Evolutionary conservation across 2,113 vertebrate genomes (phyloP).

Genomic region (Odocoileus virginianus): DNA sequence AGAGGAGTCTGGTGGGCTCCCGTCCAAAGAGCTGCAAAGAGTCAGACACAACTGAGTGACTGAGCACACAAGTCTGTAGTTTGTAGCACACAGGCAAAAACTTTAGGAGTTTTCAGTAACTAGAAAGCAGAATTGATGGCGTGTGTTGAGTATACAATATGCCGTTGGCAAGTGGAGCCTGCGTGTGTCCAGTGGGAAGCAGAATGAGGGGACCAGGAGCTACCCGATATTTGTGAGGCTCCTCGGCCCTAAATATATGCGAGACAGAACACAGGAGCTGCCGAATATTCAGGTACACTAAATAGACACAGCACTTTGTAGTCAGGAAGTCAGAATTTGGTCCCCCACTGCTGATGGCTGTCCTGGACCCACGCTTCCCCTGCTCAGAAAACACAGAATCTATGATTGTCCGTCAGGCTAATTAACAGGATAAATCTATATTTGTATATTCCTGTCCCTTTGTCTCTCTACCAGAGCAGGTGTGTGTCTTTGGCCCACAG

Average conservation of each 20-base stretch:
- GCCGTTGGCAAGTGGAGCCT: not conserved
- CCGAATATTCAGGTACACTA: not conserved
- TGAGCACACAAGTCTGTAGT: not conserved
- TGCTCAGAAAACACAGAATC: not conserved
- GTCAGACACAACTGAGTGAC: not conserved
- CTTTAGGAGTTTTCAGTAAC: not conserved
- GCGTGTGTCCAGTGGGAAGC: not conserved
- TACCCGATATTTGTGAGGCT: not conserved
- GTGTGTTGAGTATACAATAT: fast-evolving
- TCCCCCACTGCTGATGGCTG: not conserved
- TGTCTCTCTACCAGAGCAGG: not conserved
- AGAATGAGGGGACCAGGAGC: not conserved
- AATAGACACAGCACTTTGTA: not conserved
- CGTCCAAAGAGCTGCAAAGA: not conserved
- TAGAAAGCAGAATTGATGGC: not conserved
- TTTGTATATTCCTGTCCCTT: not conserved
- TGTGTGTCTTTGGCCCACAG: not conserved
- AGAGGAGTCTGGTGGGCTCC: not conserved
- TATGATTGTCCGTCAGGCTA: fast-evolving
- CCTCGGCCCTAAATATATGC: too few species aligned
- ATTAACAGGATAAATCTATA: not conserved
- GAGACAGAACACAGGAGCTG: not conserved
- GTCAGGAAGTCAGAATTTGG: not conserved
- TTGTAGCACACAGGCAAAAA: not conserved
- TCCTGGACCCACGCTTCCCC: not conserved